phyloP scores from a whole-genome alignment of 2,888 invertebrate species.

The Ctena decussata region DNA sequence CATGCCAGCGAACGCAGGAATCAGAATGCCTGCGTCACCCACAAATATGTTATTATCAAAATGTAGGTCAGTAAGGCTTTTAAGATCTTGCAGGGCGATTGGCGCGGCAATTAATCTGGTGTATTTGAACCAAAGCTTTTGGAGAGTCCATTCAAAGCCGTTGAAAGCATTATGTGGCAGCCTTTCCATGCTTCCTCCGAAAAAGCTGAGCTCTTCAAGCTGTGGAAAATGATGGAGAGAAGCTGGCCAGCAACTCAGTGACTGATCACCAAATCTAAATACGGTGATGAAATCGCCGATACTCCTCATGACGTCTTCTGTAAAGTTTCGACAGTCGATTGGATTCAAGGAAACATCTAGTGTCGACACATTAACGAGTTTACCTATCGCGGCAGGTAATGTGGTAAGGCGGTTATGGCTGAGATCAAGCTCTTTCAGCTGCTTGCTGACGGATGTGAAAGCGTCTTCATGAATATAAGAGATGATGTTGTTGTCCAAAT shows the following conservation, averaged over 20 bases:
- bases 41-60: constrained; percentile 66
- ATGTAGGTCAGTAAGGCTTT: constrained; percentile 51
- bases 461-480: constrained; percentile 37
- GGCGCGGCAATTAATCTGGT: constrained; percentile 61
- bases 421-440: constrained; percentile 48
- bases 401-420: constrained; percentile 35
- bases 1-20: constrained; percentile 64
- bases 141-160: constrained; percentile 64
- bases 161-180: constrained; percentile 60
- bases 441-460: constrained; percentile 39
- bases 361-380: constrained; percentile 28
- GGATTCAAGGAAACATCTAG: constrained; percentile 58
- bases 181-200: constrained; percentile 51
- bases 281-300: constrained; percentile 61
- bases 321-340: constrained; percentile 25
- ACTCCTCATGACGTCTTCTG: constrained; percentile 47
- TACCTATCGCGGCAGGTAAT: constrained; percentile 41
- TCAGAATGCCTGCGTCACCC: constrained; percentile 64
- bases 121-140: constrained; percentile 53
- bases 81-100: constrained; percentile 57
- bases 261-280: constrained; percentile 61
- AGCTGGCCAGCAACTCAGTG: constrained; percentile 55
- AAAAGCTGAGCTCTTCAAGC: constrained; percentile 49
- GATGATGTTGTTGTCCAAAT: constrained; percentile 54
- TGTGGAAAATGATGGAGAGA: constrained; percentile 58